Conservation (phyloP, 2,888 invertebrate genomes). For the Neocrepidodera transversa region DNA sequence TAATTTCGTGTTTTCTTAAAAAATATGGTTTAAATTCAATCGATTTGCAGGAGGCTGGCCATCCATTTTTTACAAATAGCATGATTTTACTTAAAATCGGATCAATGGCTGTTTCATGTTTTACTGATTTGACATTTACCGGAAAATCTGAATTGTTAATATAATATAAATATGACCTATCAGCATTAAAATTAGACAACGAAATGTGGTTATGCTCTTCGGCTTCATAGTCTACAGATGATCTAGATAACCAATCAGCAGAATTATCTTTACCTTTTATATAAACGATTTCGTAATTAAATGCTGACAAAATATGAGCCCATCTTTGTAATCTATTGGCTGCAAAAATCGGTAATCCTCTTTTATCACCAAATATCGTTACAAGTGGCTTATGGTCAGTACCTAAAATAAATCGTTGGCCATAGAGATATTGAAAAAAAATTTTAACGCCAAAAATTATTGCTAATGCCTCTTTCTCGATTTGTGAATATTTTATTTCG, state of each 20-base stretch:
- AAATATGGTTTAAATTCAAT: not conserved
- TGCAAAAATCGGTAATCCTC: conserved; percentile 20
- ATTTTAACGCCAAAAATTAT: no score
- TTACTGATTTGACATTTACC: not conserved
- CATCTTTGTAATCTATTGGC: conserved; percentile 13
- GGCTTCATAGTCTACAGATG: not conserved
- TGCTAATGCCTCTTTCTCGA: no score
- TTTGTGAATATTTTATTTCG: no score
- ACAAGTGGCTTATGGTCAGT: no score
- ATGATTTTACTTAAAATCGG: conserved; percentile 23
- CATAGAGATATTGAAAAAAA: no score
- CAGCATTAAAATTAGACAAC: not conserved
- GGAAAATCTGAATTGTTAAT: not conserved
- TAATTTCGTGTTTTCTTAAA: not conserved
- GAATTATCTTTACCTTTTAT: conserved; percentile 9
- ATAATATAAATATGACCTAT: conserved; percentile 25
- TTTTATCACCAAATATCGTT: no score
- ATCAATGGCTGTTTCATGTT: no score
- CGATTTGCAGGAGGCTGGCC: no score
- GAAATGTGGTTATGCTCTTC: no score
- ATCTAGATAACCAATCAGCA: conserved; percentile 18
- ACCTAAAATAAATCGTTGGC: no score
- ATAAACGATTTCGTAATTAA: not conserved
- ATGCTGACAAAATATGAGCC: no score
- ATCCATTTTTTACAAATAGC: not conserved